Evolutionary conservation across 2,113 vertebrate species (phyloP).

Genomic region (Cyprinus carpio): DNA sequence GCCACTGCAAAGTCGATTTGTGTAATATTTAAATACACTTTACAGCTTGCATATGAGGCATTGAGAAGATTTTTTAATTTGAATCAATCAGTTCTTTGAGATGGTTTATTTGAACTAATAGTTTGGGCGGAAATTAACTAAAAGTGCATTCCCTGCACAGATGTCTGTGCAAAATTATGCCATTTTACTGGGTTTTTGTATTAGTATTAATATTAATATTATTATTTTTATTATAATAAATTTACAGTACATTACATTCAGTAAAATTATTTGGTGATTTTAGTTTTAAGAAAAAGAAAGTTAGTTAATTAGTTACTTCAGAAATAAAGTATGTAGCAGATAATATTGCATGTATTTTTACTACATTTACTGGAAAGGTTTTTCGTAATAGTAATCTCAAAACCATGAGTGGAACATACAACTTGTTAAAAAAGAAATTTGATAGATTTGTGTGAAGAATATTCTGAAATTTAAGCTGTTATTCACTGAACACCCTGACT

Average conservation of each 20-base stretch:
- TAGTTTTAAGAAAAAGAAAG: not conserved
- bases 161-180: not conserved
- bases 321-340: not conserved
- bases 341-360: not conserved
- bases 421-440: not conserved
- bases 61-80: too few species aligned
- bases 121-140: too few species aligned
- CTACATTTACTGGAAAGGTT: not conserved
- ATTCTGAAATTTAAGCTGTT: conserved; percentile 38
- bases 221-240: not conserved
- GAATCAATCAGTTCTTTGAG: too few species aligned
- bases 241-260: not conserved
- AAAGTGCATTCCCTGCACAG: too few species aligned
- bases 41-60: not conserved
- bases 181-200: not conserved
- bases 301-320: not conserved
- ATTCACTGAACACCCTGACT: not conserved
- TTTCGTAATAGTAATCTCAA: not conserved
- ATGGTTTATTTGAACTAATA: too few species aligned
- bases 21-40: not conserved
- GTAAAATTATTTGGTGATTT: not conserved
- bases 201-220: not conserved
- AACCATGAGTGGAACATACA: not conserved
- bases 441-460: not conserved
- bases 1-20: not conserved